phyloP scores from a whole-genome alignment of 1,140 invertebrate species.

The Spodoptera litura region DNA sequence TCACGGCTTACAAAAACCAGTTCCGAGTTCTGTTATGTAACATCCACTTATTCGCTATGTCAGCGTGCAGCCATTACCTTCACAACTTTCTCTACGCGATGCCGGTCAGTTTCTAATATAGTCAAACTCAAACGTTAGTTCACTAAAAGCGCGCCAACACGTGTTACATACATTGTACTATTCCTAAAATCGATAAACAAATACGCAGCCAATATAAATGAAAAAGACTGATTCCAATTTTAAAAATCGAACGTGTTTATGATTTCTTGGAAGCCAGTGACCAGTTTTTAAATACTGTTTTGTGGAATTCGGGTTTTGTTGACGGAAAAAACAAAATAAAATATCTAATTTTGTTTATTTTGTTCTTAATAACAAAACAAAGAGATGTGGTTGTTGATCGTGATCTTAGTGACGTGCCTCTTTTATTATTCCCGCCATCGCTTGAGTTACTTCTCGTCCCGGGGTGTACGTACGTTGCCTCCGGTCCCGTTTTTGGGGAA shows the following conservation, averaged over 20 bases:
- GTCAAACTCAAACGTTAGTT: constrained; percentile 10
- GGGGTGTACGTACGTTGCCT: constrained; percentile 54
- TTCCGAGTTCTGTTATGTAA: constrained; percentile 23
- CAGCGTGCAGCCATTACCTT: constrained; percentile 29
- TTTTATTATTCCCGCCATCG: constrained; percentile 53
- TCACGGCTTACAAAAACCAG: constrained; percentile 25
- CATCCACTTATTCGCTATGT: constrained; percentile 18
- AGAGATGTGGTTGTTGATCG: constrained; percentile 52
- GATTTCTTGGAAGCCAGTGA: neutral
- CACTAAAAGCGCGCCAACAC: constrained; percentile 22
- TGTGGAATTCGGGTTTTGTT: too few relatives aligned
- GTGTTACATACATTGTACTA: neutral
- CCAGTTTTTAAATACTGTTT: too few relatives aligned
- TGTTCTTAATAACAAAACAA: neutral
- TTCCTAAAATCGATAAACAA: neutral
- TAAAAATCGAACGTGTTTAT: neutral
- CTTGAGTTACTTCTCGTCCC: constrained; percentile 56
- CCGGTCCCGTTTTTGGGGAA: constrained; percentile 59
- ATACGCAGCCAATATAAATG: too few relatives aligned
- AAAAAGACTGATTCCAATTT: neutral
- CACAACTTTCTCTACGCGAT: constrained; percentile 38
- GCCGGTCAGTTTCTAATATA: constrained; percentile 37
- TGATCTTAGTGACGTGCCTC: constrained; percentile 50
- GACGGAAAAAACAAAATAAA: neutral
- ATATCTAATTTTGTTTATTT: neutral